Evolutionary conservation across 1,140 invertebrate species (phyloP).

Genomic region (Sarcophaga bullata): DNA sequence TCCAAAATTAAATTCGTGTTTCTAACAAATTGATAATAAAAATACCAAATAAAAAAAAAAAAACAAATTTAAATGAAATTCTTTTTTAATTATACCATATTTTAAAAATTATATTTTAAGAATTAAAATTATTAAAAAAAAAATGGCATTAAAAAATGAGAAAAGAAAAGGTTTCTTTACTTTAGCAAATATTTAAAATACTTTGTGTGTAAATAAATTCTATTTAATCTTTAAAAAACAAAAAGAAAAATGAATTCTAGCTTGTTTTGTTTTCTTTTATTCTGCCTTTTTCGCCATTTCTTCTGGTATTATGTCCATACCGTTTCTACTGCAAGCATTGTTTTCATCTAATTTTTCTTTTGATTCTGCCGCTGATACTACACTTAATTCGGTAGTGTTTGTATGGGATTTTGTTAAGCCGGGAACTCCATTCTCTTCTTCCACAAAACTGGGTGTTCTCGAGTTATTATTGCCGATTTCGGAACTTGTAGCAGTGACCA

Average conservation of each 20-base stretch:
- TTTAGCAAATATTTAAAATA: too few species aligned
- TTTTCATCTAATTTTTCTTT: background rate
- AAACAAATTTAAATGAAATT: too few species aligned
- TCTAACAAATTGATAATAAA: background rate
- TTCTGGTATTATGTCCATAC: constrained; percentile 18
- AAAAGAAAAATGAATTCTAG: background rate
- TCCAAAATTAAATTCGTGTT: background rate
- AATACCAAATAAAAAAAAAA: too few species aligned
- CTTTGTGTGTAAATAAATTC: too few species aligned
- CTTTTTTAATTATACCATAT: too few species aligned
- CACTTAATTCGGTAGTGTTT: constrained; percentile 29
- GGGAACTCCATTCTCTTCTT: background rate
- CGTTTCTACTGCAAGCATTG: background rate
- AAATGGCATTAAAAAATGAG: too few species aligned
- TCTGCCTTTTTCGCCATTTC: background rate
- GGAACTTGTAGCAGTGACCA: constrained; percentile 56
- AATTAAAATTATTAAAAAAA: too few species aligned
- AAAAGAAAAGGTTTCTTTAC: too few species aligned
- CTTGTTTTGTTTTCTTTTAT: background rate
- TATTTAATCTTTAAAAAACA: too few species aligned
- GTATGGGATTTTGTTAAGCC: constrained; percentile 25
- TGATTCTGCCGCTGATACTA: background rate
- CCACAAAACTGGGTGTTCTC: constrained; percentile 35
- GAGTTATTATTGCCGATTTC: constrained; percentile 47
- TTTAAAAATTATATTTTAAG: too few species aligned